Base-by-base conservation (phyloP, 2,113 vertebrate genomes). In the Arenaria interpres region DNA sequence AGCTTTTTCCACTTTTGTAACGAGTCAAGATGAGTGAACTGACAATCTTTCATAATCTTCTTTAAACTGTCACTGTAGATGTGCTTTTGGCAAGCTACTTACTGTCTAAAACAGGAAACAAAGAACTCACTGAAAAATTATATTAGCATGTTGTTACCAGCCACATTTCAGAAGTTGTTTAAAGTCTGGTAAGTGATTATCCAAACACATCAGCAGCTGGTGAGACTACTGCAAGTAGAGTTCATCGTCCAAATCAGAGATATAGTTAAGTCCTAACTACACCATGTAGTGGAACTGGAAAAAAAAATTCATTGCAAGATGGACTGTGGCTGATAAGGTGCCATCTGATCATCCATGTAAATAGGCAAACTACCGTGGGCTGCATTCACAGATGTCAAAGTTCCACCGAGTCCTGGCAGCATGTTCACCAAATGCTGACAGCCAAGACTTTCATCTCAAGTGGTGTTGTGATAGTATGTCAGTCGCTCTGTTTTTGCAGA, bases 401-500 rank as follows among this genome's bases (percentile, higher is more conserved):
- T 90, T 86, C 32, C 72, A 81, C 86, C 56, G 53, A 22, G 35
- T 45, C 66, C 84, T 46, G 33, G 64, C 84, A 81, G 60, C 4
- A 1, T 39, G 33, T 73, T 94, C 89, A 75, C 83, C 67, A 84
- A 88, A 87, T 14, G 46, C 66, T 72, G 51, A 87, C 89, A 89
- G 91, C 50, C 89, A 94, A 85, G 69, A 24, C 85, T 96, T 95
- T 96, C 48, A 89, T 89, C 94, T 91, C 69, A 15, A 87, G 91
- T 45, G 77, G 75, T 91, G 93, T 77, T 93, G 92, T 92, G 94
- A 90, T 92, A 88, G 63, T 53, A 59, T 59, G 91, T 69, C 89
- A 94, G 69, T 85, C 0, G 11, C 89, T 74, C 73, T 95, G 93
- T 92, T 97, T 96, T 94, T 89, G 93, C 81, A 97, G 94, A 96